Evolutionary conservation across 1,140 invertebrate species (phyloP).

Genomic region (Andricus grossulariae): DNA sequence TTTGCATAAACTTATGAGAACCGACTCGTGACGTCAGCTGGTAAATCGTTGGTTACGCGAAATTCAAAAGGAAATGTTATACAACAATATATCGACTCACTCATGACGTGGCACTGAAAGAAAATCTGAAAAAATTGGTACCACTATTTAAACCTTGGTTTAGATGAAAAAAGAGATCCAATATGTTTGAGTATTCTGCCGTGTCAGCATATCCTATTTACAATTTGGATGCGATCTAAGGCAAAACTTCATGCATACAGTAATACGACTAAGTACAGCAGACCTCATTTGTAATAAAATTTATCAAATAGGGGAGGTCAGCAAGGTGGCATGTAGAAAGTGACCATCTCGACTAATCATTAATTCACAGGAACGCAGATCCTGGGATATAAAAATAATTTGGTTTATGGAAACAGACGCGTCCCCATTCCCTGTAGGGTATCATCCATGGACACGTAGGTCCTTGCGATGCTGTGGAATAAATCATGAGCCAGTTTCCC

Average conservation of each 20-base stretch:
- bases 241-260: not conserved
- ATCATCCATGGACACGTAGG: constrained; percentile 34
- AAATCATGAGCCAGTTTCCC: constrained; percentile 56
- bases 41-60: constrained; percentile 27
- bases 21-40: constrained; percentile 56
- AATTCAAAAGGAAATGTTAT: not conserved
- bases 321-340: constrained; percentile 13
- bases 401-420: constrained; percentile 71
- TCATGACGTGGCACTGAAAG: too few relatives aligned
- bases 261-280: not conserved
- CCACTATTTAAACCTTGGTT: too few relatives aligned
- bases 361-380: constrained; percentile 67
- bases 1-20: constrained; percentile 69
- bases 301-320: constrained; percentile 12
- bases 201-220: too few relatives aligned
- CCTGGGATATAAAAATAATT: constrained; percentile 73
- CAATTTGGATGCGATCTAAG: too few relatives aligned
- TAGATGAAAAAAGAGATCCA: too few relatives aligned
- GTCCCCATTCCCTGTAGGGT: constrained; percentile 44
- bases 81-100: too few relatives aligned
- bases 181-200: too few relatives aligned
- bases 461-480: constrained; percentile 47
- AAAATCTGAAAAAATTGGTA: too few relatives aligned
- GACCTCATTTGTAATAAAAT: constrained; percentile 18
- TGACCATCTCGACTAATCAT: constrained; percentile 59